Conservation (phyloP, 2,113 vertebrate species). For the Emydura subglobosa region DNA sequence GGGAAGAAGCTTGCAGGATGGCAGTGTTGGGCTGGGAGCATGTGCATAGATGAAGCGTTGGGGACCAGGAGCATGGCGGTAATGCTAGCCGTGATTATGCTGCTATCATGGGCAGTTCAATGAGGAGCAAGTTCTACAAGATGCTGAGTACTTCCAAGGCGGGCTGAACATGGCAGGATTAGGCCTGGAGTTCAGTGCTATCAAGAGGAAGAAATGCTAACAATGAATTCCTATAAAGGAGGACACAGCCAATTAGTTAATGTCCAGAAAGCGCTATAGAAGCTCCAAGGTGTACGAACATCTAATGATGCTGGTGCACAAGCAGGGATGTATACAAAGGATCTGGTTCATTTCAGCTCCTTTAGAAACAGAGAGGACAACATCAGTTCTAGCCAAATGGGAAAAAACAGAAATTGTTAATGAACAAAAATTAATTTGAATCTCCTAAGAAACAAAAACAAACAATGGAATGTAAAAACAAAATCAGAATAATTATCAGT, state of each 20-base stretch:
- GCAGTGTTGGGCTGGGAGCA: neutral
- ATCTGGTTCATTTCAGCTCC: conserved; percentile 55
- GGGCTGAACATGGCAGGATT: neutral
- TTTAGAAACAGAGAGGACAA: conserved; percentile 23
- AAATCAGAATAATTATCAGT: neutral
- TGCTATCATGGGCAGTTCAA: fast-evolving
- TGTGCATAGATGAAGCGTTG: neutral
- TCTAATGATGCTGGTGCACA: conserved; percentile 40
- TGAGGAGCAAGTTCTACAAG: neutral
- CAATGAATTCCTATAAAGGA: neutral
- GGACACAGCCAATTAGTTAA: neutral
- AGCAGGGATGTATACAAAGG: conserved; percentile 66
- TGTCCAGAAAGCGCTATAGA: conserved; percentile 28
- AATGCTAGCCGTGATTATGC: neutral
- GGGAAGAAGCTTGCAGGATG: neutral
- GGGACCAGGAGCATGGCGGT: neutral
- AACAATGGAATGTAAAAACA: neutral
- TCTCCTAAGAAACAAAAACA: conserved; percentile 31
- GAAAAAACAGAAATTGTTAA: conserved; percentile 48
- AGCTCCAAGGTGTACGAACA: conserved; percentile 56
- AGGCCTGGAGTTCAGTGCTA: conserved; percentile 1
- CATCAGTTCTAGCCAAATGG: conserved; percentile 64
- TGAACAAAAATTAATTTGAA: conserved; percentile 27
- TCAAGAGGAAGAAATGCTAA: neutral
- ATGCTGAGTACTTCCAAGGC: neutral